Evolutionary conservation across 2,888 invertebrate species (phyloP), one percentile per base, ranked within the genome.

Genomic region (Aspidapion aeneum): DNA sequence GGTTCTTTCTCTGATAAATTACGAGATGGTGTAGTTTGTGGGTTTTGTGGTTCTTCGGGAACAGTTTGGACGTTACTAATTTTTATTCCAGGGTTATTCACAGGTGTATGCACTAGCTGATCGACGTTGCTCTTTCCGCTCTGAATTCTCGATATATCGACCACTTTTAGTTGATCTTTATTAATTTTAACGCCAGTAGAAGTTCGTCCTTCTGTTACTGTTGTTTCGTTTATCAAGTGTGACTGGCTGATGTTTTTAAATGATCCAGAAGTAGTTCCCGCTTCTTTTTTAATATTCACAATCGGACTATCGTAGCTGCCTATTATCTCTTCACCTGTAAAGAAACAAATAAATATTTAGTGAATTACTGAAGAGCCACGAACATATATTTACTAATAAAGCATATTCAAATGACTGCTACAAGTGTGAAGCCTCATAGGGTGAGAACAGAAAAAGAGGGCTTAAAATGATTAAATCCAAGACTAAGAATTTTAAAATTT

Each of bases 291-390:
- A 18, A 68, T 63, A 61, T 69, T 69, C 2, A 70, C 67, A 20
- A 72, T 66, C 1, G 71, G 70, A 62, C 69, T 69, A 56, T 70
- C 70, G 55, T 68, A 71, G 54, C 68, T 65, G 2, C 69, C 72
- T 16, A 73, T 70, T 2, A 73, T 68, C 57, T 72, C 70, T 48
- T 73, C 72, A 2, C 62, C 69, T 52, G 12, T n/a, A n/a, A n/a
- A n/a, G n/a, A n/a, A n/a, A n/a, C n/a, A n/a, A n/a, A n/a, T n/a
- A n/a, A n/a, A n/a, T n/a, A n/a, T n/a, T n/a, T n/a, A n/a, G n/a
- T n/a, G n/a, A n/a, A n/a, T n/a, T n/a, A n/a, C n/a, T n/a, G n/a
- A n/a, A n/a, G n/a, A n/a, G n/a, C n/a, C n/a, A n/a, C n/a, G n/a
- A n/a, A n/a, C n/a, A n/a, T n/a, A n/a, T n/a, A n/a, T n/a, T n/a